These are phyloP conservation scores for Globodera ellingtonae DNA, from an alignment of 1,140 invertebrate genomes.

Conservation along the genomic window DNA sequence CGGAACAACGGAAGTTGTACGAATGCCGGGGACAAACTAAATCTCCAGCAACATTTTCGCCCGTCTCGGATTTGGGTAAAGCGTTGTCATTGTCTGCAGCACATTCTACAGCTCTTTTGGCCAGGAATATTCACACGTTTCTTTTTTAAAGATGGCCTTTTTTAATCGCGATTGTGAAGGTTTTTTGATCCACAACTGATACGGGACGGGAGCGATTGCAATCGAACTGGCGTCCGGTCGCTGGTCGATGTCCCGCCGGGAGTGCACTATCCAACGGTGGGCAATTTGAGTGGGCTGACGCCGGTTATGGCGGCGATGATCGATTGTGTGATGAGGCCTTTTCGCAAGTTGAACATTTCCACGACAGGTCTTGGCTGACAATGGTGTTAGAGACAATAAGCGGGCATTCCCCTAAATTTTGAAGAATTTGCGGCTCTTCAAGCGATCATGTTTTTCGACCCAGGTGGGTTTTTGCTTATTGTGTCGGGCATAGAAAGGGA, in stretches of 20 bases:
- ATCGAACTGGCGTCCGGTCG: conserved; percentile 48
- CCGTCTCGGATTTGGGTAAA: too few species aligned
- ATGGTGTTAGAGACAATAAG: too few species aligned
- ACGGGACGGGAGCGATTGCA: conserved; percentile 36
- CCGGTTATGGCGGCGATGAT: conserved; percentile 65
- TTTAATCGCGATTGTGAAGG: conserved; percentile 11
- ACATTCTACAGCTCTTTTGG: not conserved
- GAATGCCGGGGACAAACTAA: too few species aligned
- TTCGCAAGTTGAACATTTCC: conserved; percentile 52
- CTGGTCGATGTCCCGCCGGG: conserved; percentile 52
- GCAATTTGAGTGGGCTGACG: conserved; percentile 55
- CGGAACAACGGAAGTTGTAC: not conserved
- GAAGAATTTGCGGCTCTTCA: conserved; percentile 60
- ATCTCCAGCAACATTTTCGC: too few species aligned
- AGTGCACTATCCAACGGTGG: conserved; percentile 48
- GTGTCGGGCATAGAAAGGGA: not conserved
- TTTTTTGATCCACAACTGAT: conserved; percentile 52
- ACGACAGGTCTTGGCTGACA: conserved; percentile 32
- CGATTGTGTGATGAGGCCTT: conserved; percentile 64
- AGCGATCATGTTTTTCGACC: conserved; percentile 65
- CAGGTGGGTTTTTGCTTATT: conserved; percentile 36
- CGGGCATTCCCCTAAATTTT: not conserved
- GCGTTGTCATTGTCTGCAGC: not conserved
- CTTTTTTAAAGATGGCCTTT: not conserved
- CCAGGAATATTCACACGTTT: conserved; percentile 21